Evolutionary conservation across 2,888 invertebrate genomes (phyloP), one percentile per base, ranked within the genome.

Genomic region (Lasiommata megera): DNA sequence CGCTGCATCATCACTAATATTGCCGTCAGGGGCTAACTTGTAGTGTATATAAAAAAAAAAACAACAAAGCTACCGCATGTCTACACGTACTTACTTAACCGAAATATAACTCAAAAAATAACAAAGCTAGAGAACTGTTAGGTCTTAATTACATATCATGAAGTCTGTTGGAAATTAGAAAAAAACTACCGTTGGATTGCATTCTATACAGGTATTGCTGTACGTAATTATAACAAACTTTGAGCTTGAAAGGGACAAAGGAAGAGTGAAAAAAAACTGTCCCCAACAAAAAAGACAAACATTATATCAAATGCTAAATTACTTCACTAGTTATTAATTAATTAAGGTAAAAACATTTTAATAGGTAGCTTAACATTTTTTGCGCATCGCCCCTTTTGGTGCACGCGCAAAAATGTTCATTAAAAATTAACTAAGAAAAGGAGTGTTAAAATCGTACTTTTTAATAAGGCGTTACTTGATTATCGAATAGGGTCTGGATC

Each of bases 401-500:
- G 61, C 41, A 65, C 61, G 58, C 58, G 44, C 17, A 16, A 56
- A 60, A 56, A 50, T 48, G 54, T 52, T 58, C 46, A 82, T 80
- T 79, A 77, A 74, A 79, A 76, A 79, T 72, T 69, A 68, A 71
- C 67, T 74, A 76, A 76, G 73, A 73, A 76, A 71, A 67, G 66
- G 68, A 68, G 61, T 65, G 66, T 66, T 62, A 66, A 52, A 70
- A 68, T 72, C 72, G 73, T 84, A 88, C 88, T 89, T 88, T 85
- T 81, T 88, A 88, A 89, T 88, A 78, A 79, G 67, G 69, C 64
- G 66, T 62, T 68, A 62, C 65, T 63, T 76, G 79, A 76, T 81
- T 76, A 77, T 73, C 73, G 74, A 79, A 78, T 74, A 54, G 66
- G 65, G 60, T 68, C 63, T 73, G 79, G 72, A 76, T 44, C 40